A percentile compares a stretch with the other conserved stretches of the same genome.
Conservation (phyloP, 2,113 vertebrate genomes). For the Alectura lathami region DNA sequence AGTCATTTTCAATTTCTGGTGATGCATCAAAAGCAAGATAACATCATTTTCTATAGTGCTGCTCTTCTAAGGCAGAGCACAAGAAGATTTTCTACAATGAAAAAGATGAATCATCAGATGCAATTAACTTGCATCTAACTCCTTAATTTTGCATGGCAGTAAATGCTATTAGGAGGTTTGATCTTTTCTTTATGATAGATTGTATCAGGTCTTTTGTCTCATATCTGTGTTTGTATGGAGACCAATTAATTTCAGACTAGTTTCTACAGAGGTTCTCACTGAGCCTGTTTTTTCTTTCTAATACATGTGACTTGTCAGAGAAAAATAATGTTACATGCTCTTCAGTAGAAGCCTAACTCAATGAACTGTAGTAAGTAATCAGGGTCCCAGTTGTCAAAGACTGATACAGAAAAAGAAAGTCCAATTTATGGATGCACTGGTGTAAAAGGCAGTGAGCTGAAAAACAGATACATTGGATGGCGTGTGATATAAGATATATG, state of each 20-base stretch:
- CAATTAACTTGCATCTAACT: constrained; percentile 31
- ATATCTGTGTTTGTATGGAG: not conserved
- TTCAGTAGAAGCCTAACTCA: not conserved
- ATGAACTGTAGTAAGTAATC: not conserved
- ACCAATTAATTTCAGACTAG: not conserved
- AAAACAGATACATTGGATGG: not conserved
- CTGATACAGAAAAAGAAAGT: not conserved
- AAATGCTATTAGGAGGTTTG: constrained; percentile 15
- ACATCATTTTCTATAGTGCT: not conserved
- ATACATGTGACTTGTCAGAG: not conserved
- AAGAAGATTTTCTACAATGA: not conserved
- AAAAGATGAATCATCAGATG: not conserved
- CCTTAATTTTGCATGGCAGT: constrained; percentile 26
- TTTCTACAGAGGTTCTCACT: not conserved
- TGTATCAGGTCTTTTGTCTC: not conserved
- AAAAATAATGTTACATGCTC: not conserved
- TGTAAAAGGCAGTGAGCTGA: not conserved
- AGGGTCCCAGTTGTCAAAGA: not conserved
- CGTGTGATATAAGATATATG: not conserved
- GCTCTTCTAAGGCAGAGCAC: not conserved
- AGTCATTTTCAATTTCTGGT: constrained; percentile 22
- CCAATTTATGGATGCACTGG: not conserved
- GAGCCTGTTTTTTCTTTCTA: not conserved
- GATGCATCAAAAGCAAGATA: constrained; percentile 24
- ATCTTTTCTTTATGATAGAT: constrained; percentile 9